Percentiles rank a stretch among this genome's conserved stretches.
Conservation (phyloP, 1,140 invertebrate species). For the Papilio polyxenes region DNA sequence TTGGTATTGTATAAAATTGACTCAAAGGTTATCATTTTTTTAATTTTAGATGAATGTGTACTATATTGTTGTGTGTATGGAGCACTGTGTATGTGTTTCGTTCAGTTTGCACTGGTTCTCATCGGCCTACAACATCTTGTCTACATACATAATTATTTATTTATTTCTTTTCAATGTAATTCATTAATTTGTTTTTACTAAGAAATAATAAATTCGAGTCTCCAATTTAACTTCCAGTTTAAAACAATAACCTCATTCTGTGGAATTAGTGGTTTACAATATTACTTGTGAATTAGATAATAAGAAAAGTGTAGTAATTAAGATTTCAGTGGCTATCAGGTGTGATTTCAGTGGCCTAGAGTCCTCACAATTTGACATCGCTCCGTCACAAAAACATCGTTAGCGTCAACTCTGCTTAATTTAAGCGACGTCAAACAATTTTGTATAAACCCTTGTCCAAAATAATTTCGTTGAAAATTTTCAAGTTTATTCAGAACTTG, state of each 20-base stretch:
- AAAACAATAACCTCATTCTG: not conserved
- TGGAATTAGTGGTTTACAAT: not conserved
- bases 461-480: conserved; percentile 1
- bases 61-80: no score
- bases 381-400: conserved; percentile 13
- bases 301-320: not conserved
- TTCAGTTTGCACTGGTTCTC: no score
- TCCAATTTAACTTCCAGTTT: no score
- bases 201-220: no score
- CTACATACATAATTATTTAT: no score
- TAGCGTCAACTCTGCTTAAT: conserved; percentile 12
- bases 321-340: not conserved
- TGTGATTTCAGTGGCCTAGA: not conserved
- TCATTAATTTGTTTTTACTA: no score
- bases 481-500: conserved; percentile 22
- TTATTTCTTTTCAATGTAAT: no score
- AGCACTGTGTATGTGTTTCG: no score
- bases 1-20: no score
- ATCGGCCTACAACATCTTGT: no score
- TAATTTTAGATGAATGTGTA: no score
- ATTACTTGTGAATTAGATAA: not conserved
- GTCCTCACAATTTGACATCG: not conserved
- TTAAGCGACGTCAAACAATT: conserved; percentile 16
- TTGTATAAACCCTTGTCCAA: conserved; percentile 13
- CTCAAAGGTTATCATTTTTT: no score